Evolutionary conservation across 1,140 invertebrate species (phyloP).

Genomic region (Drosophila nikananu): DNA sequence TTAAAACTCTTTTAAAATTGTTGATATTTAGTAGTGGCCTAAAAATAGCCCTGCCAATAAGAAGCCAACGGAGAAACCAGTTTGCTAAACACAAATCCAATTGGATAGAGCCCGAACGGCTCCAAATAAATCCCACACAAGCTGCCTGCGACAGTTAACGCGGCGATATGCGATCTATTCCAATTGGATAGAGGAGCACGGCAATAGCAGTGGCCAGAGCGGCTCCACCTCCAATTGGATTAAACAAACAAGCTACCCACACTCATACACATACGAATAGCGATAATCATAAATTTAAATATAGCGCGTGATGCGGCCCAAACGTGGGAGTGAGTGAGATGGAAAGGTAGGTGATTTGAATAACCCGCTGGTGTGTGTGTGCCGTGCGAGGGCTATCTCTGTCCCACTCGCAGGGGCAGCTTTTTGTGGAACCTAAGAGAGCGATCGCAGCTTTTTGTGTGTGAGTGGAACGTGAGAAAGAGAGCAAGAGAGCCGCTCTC

Average conservation of each 20-base stretch:
- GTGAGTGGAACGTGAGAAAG: constrained; percentile 19
- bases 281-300: constrained; percentile 81
- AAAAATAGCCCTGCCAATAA: constrained; percentile 51
- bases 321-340: constrained; percentile 38
- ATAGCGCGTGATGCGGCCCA: constrained; percentile 21
- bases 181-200: constrained; percentile 58
- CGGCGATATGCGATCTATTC: constrained; percentile 37
- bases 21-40: neutral
- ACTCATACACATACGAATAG: constrained; percentile 21
- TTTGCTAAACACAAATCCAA: constrained; percentile 75
- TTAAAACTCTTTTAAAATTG: neutral
- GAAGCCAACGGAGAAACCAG: constrained; percentile 47
- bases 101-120: constrained; percentile 53
- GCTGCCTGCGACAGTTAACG: constrained; percentile 49
- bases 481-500: neutral
- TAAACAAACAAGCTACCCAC: constrained; percentile 41
- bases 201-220: constrained; percentile 39
- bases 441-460: constrained; percentile 48
- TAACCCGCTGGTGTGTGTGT: constrained; percentile 54
- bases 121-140: constrained; percentile 43
- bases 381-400: constrained; percentile 40
- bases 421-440: constrained; percentile 81
- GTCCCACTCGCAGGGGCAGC: constrained; percentile 23
- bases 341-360: constrained; percentile 62
- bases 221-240: constrained; percentile 80